Evolutionary conservation across 35 echinoderm and acorn worm genomes (phyloP), one percentile per base, ranked within the genome.

Genomic region (Ptychodera flava): DNA sequence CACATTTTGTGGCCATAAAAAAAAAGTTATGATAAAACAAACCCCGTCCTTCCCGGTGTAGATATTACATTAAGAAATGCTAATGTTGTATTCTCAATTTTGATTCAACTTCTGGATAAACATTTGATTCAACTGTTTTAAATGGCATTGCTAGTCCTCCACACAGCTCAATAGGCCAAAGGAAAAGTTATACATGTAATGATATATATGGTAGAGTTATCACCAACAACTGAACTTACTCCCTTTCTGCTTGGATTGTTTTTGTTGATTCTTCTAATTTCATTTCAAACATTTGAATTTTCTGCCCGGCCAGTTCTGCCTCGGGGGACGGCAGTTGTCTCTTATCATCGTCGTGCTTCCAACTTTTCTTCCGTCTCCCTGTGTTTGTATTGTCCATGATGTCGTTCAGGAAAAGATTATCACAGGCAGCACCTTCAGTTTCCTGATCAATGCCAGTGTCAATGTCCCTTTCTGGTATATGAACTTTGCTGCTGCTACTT

Each of bases 221-320:
- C n/a, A n/a, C n/a, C n/a, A n/a, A n/a, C n/a, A n/a, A n/a, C 1
- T n/a, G 12, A 30, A 97, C 94, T 97, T 91, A 97, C 94, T 93
- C 85, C 52, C 94, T 78, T 85, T 97, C 94, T 33, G 93, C 88
- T 35, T 97, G 94, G 28, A 97, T 77, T 12, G 91, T 93, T 84
- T 97, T 93, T 28, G 91, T 35, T 1, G 94, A 88, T 85, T 97
- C 94, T 90, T 97, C 94, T 35, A 97, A 77, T 84, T 89, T 91
- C 91, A 97, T 91, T 80, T 97, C 81, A 32, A 97, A 86, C 94
- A 97, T 97, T 38, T 93, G 91, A 34, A 85, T 89, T 75, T 90
- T 93, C 83, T 97, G 94, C 33, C 85, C 86, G 16, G 82, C 78
- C 35, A 85, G 88, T 76, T 93, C 91, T 32, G 90, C 94, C 1